A percentile compares a stretch with the other conserved stretches of the same genome.
Conservation (phyloP, 2,113 vertebrate genomes). For the Mionectes macconnelli region DNA sequence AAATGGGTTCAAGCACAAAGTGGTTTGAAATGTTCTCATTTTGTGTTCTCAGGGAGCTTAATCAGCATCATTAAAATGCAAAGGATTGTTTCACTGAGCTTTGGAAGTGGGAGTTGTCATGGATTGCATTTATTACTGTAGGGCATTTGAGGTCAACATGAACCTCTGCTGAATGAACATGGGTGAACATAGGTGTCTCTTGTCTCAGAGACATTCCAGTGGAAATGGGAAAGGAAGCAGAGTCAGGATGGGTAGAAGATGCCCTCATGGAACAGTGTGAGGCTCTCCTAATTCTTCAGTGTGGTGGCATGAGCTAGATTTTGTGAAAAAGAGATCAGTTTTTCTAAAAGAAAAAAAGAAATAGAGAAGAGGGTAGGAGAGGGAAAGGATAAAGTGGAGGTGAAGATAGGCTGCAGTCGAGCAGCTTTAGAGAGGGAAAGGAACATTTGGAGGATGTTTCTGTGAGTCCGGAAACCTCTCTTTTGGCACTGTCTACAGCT, state of each 20-base stretch:
- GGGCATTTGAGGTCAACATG: not conserved
- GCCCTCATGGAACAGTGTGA: accelerated
- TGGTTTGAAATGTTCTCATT: not conserved
- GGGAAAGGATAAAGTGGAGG: not conserved
- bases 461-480: not conserved
- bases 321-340: not conserved
- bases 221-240: not conserved
- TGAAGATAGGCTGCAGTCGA: not conserved
- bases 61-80: not conserved
- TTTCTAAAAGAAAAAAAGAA: not conserved
- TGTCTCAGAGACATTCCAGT: not conserved
- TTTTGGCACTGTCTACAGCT: not conserved
- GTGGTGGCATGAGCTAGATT: accelerated
- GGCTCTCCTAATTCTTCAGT: not conserved
- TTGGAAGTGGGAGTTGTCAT: not conserved
- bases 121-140: not conserved
- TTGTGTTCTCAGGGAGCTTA: not conserved
- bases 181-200: accelerated
- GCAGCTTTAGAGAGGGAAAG: not conserved
- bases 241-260: not conserved
- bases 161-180: accelerated
- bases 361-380: not conserved
- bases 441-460: not conserved
- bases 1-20: not conserved
- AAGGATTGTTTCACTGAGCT: not conserved